Evolutionary conservation across 1,140 invertebrate genomes (phyloP), one percentile per base, ranked within the genome.

Genomic region (Heliconius hermathena): DNA sequence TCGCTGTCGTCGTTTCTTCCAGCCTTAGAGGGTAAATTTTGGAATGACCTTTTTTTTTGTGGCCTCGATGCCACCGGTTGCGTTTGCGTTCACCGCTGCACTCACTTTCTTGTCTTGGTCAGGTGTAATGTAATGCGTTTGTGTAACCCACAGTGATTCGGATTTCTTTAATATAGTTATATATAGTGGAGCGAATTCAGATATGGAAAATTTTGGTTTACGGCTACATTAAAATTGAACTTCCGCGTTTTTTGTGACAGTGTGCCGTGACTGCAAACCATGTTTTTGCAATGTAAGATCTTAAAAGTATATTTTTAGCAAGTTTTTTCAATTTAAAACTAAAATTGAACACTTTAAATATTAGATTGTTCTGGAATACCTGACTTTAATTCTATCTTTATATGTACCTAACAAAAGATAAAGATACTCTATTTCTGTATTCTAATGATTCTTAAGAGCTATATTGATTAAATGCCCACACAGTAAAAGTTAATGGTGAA

Each of bases 71-170:
- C 86, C 87, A 88, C 87, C 91, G 86, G 86, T 91, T 91, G 89
- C 90, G 89, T 91, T 92, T 90, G 89, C 91, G 90, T 92, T 93
- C 91, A 91, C 89, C 79, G 86, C 84, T 89, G 89, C 90, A 91
- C 84, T 93, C 89, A 90, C 91, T 93, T 94, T 93, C 90, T 90
- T 92, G 91, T 89, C 89, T 90, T 85, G 88, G 87, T 91, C 91
- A 91, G 89, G 90, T 92, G 91, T 93, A 91, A 88, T 90, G 83
- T 89, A 86, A 88, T 89, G 82, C 80, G 84, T 91, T 91, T 90
- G 87, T 90, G 89, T 91, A 89, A 88, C 74, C 82, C 80, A 79
- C 79, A 84, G 89, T 91, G 87, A 83, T 89, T 84, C 83, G 71
- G 77, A 83, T 84, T 85, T 84, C 80, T 11, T 78, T 57, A 78